A percentile compares a stretch with the other conserved stretches of the same genome.
Conservation (phyloP, 2,797 vertebrate species). For the Mallotus villosus region DNA sequence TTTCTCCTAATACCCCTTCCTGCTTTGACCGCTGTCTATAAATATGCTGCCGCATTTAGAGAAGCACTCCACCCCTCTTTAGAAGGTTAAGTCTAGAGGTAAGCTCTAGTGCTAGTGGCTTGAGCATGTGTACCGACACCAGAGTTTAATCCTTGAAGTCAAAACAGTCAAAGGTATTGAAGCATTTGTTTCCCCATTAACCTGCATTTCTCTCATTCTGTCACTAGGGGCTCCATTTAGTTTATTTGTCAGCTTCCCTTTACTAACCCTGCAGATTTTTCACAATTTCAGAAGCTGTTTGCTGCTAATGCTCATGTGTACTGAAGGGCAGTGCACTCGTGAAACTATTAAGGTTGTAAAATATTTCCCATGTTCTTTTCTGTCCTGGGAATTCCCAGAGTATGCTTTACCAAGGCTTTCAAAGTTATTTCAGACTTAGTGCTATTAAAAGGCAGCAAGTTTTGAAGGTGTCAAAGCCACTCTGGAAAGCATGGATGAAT, state of each 20-base stretch:
- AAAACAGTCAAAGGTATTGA: slow-evolving; percentile 59
- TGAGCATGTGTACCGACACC: slow-evolving; percentile 60
- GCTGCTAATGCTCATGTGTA: neutral
- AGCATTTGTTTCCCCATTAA: slow-evolving; percentile 34
- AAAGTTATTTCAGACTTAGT: neutral
- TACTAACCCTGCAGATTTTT: no score
- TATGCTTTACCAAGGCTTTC: neutral
- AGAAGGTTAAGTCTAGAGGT: slow-evolving; percentile 47
- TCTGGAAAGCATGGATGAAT: slow-evolving; percentile 20
- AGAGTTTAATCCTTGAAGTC: slow-evolving; percentile 70
- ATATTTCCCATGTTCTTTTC: neutral
- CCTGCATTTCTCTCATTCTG: slow-evolving; percentile 27
- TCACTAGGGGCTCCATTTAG: slow-evolving; percentile 22
- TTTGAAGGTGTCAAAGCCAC: slow-evolving; percentile 17
- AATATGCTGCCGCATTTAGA: slow-evolving; percentile 62
- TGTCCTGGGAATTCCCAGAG: neutral
- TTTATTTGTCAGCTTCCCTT: neutral
- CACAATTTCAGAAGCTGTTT: neutral
- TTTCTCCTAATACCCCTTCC: slow-evolving; percentile 49
- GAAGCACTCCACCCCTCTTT: slow-evolving; percentile 45
- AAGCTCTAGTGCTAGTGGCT: slow-evolving; percentile 63
- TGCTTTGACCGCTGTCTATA: slow-evolving; percentile 34
- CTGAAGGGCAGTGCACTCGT: neutral
- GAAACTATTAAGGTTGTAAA: slow-evolving; percentile 10
- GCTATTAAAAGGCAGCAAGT: slow-evolving; percentile 35